Evolutionary conservation across 1,140 invertebrate genomes (phyloP).

Genomic region (Galleria mellonella): DNA sequence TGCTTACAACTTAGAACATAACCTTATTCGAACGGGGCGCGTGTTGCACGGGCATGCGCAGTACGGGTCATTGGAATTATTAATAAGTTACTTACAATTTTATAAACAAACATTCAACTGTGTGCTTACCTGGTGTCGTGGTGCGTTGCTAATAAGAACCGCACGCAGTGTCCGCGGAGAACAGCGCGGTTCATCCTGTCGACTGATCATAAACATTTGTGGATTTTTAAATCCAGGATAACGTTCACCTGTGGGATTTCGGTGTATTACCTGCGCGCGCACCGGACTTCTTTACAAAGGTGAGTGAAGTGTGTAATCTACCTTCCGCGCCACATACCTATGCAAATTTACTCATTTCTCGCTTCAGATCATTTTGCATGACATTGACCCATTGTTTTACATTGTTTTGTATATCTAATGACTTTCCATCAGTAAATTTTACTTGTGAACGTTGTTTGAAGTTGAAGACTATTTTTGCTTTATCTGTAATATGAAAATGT

Average conservation of each 20-base stretch:
- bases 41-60: constrained; percentile 65
- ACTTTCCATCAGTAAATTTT: too few relatives aligned
- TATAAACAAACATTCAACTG: constrained; percentile 60
- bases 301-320: constrained; percentile 23
- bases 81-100: constrained; percentile 60
- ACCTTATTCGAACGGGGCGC: constrained; percentile 60
- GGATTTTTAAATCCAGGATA: constrained; percentile 41
- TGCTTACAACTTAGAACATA: constrained; percentile 61
- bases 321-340: not conserved
- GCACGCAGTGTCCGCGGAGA: constrained; percentile 26
- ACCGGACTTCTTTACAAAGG: constrained; percentile 54
- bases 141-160: constrained; percentile 40
- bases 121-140: constrained; percentile 32
- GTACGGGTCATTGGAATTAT: constrained; percentile 51
- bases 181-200: constrained; percentile 1
- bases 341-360: too few relatives aligned
- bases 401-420: too few relatives aligned
- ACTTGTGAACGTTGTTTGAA: too few relatives aligned
- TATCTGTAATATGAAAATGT: too few relatives aligned
- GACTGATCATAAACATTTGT: constrained; percentile 15
- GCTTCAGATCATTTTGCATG: too few relatives aligned
- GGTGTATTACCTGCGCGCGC: constrained; percentile 65
- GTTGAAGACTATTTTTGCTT: too few relatives aligned
- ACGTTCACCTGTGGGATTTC: constrained; percentile 67
- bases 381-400: too few relatives aligned